These are phyloP conservation scores for Lateolabrax maculatus DNA, from an alignment of 2,797 vertebrate genomes.

Conservation along the genomic window DNA sequence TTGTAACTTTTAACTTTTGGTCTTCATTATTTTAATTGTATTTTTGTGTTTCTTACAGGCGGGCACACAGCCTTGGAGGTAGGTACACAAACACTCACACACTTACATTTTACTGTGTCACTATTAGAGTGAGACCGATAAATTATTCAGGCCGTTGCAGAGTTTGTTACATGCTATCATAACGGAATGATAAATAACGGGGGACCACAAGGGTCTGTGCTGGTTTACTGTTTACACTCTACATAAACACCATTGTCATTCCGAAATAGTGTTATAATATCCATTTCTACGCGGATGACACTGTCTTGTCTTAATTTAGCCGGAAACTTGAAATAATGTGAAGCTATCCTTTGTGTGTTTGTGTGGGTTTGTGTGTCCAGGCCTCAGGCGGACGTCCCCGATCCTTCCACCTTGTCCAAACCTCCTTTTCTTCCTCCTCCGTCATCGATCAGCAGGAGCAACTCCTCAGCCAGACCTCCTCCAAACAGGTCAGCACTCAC, in stretches of 20 bases:
- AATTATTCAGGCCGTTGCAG: too few relatives aligned
- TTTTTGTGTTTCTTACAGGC: conserved; percentile 75
- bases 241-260: too few relatives aligned
- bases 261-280: too few relatives aligned
- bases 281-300: too few relatives aligned
- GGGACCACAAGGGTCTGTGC: too few relatives aligned
- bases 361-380: conserved; percentile 56
- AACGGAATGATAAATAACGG: too few relatives aligned
- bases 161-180: too few relatives aligned
- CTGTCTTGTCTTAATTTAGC: too few relatives aligned
- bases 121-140: too few relatives aligned
- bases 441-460: conserved; percentile 70
- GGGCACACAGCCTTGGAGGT: conserved; percentile 81
- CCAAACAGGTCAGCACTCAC: conserved; percentile 64
- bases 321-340: too few relatives aligned
- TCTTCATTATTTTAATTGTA: background rate
- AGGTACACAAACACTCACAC: conserved; percentile 28
- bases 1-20: background rate
- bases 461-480: conserved; percentile 64
- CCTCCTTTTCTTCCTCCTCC: conserved; percentile 44
- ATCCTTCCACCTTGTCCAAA: conserved; percentile 64
- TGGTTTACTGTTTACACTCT: too few relatives aligned
- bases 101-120: too few relatives aligned
- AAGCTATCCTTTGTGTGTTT: background rate
- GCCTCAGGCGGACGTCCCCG: conserved; percentile 34